These are phyloP conservation scores for Mactromeris polynyma DNA, from an alignment of 2,888 invertebrate genomes.

Conservation along the genomic window DNA sequence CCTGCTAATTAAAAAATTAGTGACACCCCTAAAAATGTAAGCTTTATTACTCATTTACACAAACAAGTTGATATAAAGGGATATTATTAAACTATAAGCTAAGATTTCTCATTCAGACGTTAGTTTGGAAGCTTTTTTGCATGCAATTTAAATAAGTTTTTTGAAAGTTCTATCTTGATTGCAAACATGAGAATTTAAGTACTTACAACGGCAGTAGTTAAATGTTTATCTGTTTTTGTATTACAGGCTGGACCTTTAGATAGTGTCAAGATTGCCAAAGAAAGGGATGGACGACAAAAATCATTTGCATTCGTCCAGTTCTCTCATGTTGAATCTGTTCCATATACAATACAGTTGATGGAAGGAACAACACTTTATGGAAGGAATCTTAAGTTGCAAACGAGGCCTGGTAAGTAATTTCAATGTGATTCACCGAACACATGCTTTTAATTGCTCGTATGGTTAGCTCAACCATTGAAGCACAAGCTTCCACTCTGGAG, in stretches of 20 bases:
- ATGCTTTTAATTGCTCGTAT: not conserved
- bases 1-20: too few species aligned
- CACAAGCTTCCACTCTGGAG: not conserved
- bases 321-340: slow-evolving; percentile 92
- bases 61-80: too few species aligned
- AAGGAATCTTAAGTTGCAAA: slow-evolving; percentile 77
- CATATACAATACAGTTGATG: slow-evolving; percentile 92
- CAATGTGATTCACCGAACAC: too few species aligned
- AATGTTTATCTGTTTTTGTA: slow-evolving; percentile 27
- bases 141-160: too few species aligned
- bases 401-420: slow-evolving; percentile 71
- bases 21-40: too few species aligned
- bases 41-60: too few species aligned
- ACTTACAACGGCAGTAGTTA: not conserved
- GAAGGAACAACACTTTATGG: slow-evolving; percentile 91
- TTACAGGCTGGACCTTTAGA: slow-evolving; percentile 93
- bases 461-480: not conserved
- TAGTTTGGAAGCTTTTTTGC: too few species aligned
- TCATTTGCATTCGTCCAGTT: slow-evolving; percentile 93
- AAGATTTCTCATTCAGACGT: too few species aligned
- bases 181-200: not conserved
- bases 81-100: too few species aligned
- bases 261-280: slow-evolving; percentile 92
- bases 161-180: not conserved
- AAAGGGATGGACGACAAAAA: slow-evolving; percentile 91